Evolutionary conservation across 2,888 invertebrate species (phyloP).

Genomic region (Dysmachus trigonus): DNA sequence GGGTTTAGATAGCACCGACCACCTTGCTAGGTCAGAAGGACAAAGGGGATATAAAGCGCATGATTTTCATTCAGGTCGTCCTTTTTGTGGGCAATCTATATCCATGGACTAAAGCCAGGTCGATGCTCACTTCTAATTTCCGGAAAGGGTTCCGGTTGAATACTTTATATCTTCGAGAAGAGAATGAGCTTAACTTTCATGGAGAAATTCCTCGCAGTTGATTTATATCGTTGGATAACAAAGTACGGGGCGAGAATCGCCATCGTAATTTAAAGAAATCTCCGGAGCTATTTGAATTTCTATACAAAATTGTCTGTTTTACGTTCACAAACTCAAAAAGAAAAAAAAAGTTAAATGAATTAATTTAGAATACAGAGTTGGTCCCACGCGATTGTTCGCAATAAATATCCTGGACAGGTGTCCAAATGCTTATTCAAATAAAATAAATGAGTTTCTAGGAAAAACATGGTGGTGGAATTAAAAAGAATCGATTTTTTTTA

Average conservation of each 20-base stretch:
- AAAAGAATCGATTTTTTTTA: too few species aligned
- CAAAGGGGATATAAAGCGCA: background rate
- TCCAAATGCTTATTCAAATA: background rate
- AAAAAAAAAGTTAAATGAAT: background rate
- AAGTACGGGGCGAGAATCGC: background rate
- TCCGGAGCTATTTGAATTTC: background rate
- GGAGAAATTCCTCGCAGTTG: background rate
- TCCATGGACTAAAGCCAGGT: conserved; percentile 1
- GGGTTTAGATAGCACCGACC: background rate
- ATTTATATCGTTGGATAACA: conserved; percentile 11
- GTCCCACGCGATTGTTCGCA: background rate
- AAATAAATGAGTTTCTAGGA: background rate
- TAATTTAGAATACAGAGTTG: background rate
- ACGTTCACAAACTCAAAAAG: background rate
- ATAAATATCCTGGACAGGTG: background rate
- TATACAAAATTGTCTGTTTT: background rate
- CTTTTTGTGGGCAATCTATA: background rate
- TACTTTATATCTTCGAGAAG: conserved; percentile 4
- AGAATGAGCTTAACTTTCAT: background rate
- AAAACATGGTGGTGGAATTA: background rate
- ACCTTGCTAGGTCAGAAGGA: background rate
- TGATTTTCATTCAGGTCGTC: conserved; percentile 1
- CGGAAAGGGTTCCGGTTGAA: conserved; percentile 25
- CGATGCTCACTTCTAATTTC: conserved; percentile 32
- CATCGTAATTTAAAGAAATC: background rate